Conservation (phyloP, 1,140 invertebrate genomes). For the Drosophila sturtevanti region DNA sequence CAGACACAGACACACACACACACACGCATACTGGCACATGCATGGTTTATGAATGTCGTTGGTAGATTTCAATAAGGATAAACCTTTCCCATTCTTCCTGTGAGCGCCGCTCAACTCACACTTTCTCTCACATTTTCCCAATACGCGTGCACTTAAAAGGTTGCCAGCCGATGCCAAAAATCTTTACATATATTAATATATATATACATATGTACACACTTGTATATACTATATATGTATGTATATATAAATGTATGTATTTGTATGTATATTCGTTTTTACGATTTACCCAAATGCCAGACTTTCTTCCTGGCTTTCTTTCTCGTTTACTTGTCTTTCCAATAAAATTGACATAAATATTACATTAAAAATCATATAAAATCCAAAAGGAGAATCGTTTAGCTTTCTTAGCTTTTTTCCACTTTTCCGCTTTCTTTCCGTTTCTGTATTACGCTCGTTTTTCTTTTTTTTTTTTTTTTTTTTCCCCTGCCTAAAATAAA, state of each 20-base stretch:
- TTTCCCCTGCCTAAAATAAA: slow-evolving; percentile 16
- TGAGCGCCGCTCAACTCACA: not conserved
- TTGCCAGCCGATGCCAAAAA: slow-evolving; percentile 26
- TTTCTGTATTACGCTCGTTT: too few species aligned
- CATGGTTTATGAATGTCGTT: slow-evolving; percentile 27
- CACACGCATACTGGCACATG: slow-evolving; percentile 10
- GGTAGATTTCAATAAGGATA: slow-evolving; percentile 56
- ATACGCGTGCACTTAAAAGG: slow-evolving; percentile 38
- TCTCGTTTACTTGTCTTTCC: slow-evolving; percentile 23
- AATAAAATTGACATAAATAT: slow-evolving; percentile 73
- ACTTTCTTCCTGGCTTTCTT: slow-evolving; percentile 49
- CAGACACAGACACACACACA: not conserved
- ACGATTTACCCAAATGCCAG: slow-evolving; percentile 45
- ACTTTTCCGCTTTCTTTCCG: not conserved
- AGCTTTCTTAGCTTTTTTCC: slow-evolving; percentile 28
- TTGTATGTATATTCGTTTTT: slow-evolving; percentile 48
- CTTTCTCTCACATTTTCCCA: slow-evolving; percentile 19
- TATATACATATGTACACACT: not conserved
- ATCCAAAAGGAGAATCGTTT: slow-evolving; percentile 47
- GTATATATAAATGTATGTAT: not conserved
- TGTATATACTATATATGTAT: slow-evolving; percentile 14
- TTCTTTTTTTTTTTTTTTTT: slow-evolving; percentile 7
- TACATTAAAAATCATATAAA: slow-evolving; percentile 57
- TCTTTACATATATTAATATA: slow-evolving; percentile 15
- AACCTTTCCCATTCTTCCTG: not conserved